Base-by-base conservation (phyloP, 1,140 invertebrate genomes). In the Cydia pomonella region DNA sequence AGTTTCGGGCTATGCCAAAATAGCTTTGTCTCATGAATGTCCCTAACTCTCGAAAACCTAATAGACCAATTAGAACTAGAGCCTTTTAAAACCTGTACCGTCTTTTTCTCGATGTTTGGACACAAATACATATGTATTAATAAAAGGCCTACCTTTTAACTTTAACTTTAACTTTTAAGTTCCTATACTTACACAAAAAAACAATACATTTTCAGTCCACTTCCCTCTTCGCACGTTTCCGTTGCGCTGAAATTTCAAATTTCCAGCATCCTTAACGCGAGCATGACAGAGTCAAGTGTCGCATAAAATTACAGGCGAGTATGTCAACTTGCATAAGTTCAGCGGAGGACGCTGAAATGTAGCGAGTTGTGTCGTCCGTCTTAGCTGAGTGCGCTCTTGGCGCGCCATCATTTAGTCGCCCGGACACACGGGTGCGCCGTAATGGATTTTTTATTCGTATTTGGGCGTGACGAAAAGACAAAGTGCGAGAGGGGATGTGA, bases 251-350 rank as follows among this genome's bases (percentile, higher is more conserved):
- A 69, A 59, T 59, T 59, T 59, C 7, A 69, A 69, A 33, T 33
- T 69, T 6, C 13, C 27, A 69, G 64, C 53, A 12, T 64, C 63
- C 63, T 64, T 29, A 64, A 33, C 63, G 63, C 63, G 63, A 64
- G 27, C 64, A 33, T 59, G 29, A 69, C 64, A 69, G 64, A 69
- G 64, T 69, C 64, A 69, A 69, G 64, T 69, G 64, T 69, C 64
- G 64, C 64, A 33, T 69, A 69, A 69, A 69, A 69, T 69, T 69
- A 69, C 64, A 69, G 64, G 64, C 64, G 64, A 69, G 64, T 69
- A 69, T 69, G 64, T 80, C 73, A 62, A 76, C 75, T 76, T 63
- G 75, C 75, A 76, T 73, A 73, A 76, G 75, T 76, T 75, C 72
- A 47, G 69, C 23, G 69, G 71, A 72, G 71, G 41, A 27, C 75